Evolutionary conservation across 2,797 vertebrate genomes (phyloP).

Genomic region (Anguilla marmorata): DNA sequence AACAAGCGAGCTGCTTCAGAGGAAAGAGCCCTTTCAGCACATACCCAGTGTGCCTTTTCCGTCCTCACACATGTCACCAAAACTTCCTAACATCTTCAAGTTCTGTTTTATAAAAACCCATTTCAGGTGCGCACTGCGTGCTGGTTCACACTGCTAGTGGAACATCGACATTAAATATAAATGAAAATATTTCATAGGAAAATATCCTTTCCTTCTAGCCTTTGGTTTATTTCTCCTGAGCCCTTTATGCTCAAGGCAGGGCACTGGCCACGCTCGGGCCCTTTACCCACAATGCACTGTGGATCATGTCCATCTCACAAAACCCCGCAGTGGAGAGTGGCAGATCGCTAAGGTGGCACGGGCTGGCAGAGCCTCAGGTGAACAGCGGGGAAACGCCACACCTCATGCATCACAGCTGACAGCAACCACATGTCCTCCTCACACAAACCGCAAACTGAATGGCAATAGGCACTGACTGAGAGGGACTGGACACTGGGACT

Average conservation of each 20-base stretch:
- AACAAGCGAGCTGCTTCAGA: background rate
- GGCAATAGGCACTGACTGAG: background rate
- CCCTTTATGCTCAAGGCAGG: background rate
- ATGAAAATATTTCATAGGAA: background rate
- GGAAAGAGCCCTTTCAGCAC: background rate
- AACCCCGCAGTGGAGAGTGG: slow-evolving; percentile 26
- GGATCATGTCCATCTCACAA: background rate
- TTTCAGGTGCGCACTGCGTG: background rate
- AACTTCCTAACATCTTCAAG: background rate
- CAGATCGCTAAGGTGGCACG: slow-evolving; percentile 50
- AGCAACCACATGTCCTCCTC: slow-evolving; percentile 62
- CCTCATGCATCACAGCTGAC: slow-evolving; percentile 69
- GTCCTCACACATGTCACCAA: background rate
- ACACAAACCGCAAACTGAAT: background rate
- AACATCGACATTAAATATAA: background rate
- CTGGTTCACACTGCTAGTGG: background rate
- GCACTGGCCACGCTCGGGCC: background rate
- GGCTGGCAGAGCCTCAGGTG: slow-evolving; percentile 53
- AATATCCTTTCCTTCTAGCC: background rate
- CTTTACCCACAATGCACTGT: slow-evolving; percentile 7
- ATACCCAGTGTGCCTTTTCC: background rate
- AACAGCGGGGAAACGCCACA: slow-evolving; percentile 62
- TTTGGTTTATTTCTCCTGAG: background rate
- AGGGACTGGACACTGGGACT: slow-evolving; percentile 46
- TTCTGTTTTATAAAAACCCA: background rate